Evolutionary conservation across 2,113 vertebrate genomes (phyloP).

Genomic region (Andinoacara biseriatus): DNA sequence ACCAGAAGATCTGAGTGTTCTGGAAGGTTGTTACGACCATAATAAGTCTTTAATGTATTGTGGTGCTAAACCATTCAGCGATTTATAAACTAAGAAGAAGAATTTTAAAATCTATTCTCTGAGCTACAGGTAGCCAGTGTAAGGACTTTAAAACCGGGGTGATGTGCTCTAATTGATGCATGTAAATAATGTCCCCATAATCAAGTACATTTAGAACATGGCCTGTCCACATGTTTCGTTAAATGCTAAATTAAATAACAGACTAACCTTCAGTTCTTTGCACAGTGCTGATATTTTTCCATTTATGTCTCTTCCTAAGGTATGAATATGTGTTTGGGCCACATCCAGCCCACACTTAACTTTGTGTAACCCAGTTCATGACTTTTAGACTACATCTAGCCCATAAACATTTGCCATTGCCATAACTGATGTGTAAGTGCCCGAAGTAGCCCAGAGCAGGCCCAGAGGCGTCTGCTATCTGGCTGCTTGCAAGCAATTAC

Average conservation of each 20-base stretch:
- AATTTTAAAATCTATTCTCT: no score
- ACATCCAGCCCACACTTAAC: not conserved
- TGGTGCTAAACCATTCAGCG: no score
- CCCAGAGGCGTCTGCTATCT: not conserved
- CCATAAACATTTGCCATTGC: not conserved
- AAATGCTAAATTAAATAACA: not conserved
- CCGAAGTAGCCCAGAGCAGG: not conserved
- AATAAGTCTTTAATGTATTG: no score
- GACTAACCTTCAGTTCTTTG: not conserved
- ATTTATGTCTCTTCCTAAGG: not conserved
- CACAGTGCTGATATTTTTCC: not conserved
- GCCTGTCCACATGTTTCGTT: not conserved
- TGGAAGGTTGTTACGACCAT: no score
- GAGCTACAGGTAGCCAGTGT: no score
- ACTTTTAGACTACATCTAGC: not conserved
- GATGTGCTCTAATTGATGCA: no score
- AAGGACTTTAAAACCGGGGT: no score
- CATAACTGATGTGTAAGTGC: constrained; percentile 6
- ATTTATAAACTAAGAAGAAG: no score
- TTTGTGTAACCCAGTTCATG: not conserved
- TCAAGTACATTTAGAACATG: not conserved
- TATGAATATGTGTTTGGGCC: not conserved
- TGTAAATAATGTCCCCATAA: not conserved
- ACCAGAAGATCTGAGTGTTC: no score
- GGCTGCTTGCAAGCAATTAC: constrained; percentile 7